Evolutionary conservation across 2,797 vertebrate genomes (phyloP).

Genomic region (Epinephelus coioides): DNA sequence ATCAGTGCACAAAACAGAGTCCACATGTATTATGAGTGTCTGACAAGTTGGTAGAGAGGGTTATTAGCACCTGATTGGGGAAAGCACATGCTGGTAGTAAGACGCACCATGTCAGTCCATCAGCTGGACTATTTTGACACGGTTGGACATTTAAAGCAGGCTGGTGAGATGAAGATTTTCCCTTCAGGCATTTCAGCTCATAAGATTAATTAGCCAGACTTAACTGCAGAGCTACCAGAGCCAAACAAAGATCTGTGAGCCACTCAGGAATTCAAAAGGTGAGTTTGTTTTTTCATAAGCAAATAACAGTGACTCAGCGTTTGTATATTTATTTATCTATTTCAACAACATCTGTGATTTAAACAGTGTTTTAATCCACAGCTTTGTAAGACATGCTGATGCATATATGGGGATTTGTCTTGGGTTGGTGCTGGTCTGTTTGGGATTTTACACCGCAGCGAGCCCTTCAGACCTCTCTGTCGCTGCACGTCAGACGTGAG

Average conservation of each 20-base stretch:
- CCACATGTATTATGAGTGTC: conserved; percentile 40
- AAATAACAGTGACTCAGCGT: conserved; percentile 1
- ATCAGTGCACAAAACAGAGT: conserved; percentile 43
- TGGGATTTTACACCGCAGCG: conserved; percentile 62
- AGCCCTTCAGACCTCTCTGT: conserved; percentile 48
- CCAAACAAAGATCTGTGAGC: conserved; percentile 22
- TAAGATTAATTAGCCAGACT: conserved; percentile 26
- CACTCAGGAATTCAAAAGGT: conserved; percentile 29
- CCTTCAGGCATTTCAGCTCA: conserved; percentile 31
- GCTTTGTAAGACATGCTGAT: conserved; percentile 47
- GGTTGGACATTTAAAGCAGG: conserved; percentile 22
- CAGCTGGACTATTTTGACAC: conserved; percentile 37
- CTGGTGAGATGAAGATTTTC: conserved; percentile 17
- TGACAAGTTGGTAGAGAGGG: conserved; percentile 56
- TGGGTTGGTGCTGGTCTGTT: conserved; percentile 44
- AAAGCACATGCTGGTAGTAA: conserved; percentile 44
- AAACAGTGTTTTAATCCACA: neutral
- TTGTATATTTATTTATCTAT: neutral
- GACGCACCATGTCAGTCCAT: conserved; percentile 42
- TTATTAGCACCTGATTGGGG: conserved; percentile 56
- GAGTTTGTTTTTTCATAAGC: conserved; percentile 25
- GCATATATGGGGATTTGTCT: conserved; percentile 50
- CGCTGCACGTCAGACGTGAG: conserved; percentile 35
- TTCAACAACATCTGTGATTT: conserved; percentile 14
- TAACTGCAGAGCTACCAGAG: conserved; percentile 22